Conservation (phyloP, 2,888 invertebrate genomes). For the Spodoptera exigua region DNA sequence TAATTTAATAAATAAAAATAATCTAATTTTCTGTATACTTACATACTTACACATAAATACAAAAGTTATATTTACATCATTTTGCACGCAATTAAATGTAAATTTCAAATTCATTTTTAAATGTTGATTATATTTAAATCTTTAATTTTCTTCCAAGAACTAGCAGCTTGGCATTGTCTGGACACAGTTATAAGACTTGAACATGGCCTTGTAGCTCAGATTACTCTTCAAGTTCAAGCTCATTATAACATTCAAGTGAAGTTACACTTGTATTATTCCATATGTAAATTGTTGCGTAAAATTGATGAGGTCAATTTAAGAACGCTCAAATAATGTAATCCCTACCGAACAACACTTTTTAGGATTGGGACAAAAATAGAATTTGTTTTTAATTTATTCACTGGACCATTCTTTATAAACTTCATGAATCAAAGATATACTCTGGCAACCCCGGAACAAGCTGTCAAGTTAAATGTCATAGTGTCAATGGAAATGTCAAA, state of each 20-base stretch:
- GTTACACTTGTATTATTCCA: background rate
- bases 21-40: too few relatives aligned
- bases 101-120: too few relatives aligned
- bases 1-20: too few relatives aligned
- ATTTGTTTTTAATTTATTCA: background rate
- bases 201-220: slow-evolving; percentile 37
- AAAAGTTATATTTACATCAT: too few relatives aligned
- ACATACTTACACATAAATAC: too few relatives aligned
- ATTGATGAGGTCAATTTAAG: background rate
- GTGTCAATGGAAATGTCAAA: slow-evolving; percentile 41
- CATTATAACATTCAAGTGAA: slow-evolving; percentile 12
- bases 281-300: background rate
- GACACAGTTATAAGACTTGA: slow-evolving; percentile 46
- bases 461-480: slow-evolving; percentile 26
- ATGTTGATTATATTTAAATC: background rate
- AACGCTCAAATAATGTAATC: background rate
- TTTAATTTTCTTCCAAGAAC: background rate
- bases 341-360: background rate
- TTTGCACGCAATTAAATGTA: too few relatives aligned
- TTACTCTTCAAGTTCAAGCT: slow-evolving; percentile 46
- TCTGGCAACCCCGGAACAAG: slow-evolving; percentile 35
- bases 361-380: slow-evolving; percentile 12
- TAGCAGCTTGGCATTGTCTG: slow-evolving; percentile 40
- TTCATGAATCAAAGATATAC: background rate
- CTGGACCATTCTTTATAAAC: slow-evolving; percentile 7